phyloP scores from a whole-genome alignment of 2,113 vertebrate genomes.

The Mionectes macconnelli region DNA sequence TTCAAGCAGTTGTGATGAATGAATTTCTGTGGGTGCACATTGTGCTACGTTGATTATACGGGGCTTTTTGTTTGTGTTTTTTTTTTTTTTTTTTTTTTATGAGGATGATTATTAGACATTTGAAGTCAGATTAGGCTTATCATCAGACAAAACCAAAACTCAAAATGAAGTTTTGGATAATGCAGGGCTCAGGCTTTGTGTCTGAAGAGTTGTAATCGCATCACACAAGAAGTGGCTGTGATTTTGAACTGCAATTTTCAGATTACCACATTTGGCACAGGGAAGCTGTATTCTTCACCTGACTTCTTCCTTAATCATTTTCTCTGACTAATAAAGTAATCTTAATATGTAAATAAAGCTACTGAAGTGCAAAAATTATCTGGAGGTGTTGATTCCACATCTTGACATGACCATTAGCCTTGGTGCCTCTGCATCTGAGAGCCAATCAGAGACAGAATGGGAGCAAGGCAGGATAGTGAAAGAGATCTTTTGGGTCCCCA shows the following conservation, averaged over 20 bases:
- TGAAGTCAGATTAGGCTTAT: neutral
- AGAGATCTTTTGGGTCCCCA: neutral
- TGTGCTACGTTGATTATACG: neutral
- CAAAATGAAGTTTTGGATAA: neutral
- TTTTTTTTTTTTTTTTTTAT: neutral
- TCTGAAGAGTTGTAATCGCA: conserved; percentile 11
- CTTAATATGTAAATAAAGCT: neutral
- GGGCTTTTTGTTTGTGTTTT: too few relatives aligned
- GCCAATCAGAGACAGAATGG: neutral
- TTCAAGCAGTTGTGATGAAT: neutral
- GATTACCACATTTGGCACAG: neutral
- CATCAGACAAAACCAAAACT: neutral
- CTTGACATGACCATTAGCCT: neutral
- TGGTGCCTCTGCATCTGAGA: neutral
- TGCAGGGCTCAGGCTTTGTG: conserved; percentile 1
- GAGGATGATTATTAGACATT: neutral
- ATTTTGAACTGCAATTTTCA: neutral
- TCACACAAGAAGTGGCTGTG: conserved; percentile 9
- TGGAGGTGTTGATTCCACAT: neutral
- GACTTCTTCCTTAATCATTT: conserved; percentile 12
- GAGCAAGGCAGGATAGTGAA: neutral
- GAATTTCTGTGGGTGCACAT: neutral
- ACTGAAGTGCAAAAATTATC: neutral
- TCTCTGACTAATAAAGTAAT: neutral
- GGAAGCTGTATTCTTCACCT: neutral